These are phyloP conservation scores for Melanaphis sacchari DNA, from an alignment of 1,140 invertebrate species.

Conservation along the genomic window DNA sequence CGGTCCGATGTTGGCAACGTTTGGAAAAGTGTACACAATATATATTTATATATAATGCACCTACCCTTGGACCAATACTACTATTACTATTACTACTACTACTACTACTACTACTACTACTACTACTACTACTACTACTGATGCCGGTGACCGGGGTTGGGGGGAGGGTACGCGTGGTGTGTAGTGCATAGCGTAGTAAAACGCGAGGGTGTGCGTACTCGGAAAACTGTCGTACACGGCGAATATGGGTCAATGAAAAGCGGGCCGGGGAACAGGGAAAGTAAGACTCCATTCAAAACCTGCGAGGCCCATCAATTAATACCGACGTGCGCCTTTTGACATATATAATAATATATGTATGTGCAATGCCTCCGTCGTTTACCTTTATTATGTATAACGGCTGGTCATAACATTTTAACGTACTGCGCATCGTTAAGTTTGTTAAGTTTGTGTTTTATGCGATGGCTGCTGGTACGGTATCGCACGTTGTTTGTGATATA, in stretches of 20 bases:
- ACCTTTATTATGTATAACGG: neutral
- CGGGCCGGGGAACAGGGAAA: neutral
- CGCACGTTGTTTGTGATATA: neutral
- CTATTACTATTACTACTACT: neutral
- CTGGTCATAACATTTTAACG: conserved; percentile 5
- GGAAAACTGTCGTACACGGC: neutral
- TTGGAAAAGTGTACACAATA: neutral
- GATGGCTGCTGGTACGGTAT: neutral
- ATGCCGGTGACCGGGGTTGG: too few species aligned
- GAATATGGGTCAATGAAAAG: conserved; percentile 50
- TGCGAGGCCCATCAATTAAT: conserved; percentile 49
- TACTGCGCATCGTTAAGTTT: neutral
- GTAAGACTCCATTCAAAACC: conserved; percentile 30
- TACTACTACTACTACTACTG: neutral
- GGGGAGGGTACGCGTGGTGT: neutral
- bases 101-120: neutral
- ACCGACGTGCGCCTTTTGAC: neutral
- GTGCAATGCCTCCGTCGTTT: neutral
- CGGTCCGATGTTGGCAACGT: conserved; percentile 4
- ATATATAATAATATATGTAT: neutral
- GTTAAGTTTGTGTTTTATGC: neutral
- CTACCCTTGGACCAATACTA: neutral
- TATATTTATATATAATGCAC: neutral
- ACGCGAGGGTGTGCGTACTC: neutral
- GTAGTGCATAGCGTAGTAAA: neutral